Evolutionary conservation across 1,140 invertebrate species (phyloP), one percentile per base, ranked within the genome.

Genomic region (Apolygus lucorum): DNA sequence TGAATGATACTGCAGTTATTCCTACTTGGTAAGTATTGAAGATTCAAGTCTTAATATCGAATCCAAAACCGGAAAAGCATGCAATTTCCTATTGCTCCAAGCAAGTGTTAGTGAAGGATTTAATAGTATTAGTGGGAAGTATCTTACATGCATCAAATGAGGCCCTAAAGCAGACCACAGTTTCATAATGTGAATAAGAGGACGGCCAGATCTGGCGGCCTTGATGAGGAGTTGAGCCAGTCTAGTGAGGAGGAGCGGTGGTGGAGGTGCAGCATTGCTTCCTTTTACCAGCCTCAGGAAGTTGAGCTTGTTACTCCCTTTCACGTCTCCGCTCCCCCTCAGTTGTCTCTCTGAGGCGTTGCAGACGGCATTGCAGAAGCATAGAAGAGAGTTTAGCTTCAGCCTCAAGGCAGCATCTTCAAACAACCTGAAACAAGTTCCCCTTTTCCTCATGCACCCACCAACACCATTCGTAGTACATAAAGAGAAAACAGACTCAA

Each of bases 121-220:
- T n/a, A n/a, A n/a, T n/a, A n/a, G n/a, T n/a, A n/a, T n/a, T n/a
- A n/a, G n/a, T n/a, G n/a, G n/a, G 34, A 42, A 42, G 4, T 42
- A 42, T 42, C 77, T 75, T 76, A 90, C 88, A 84, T 96, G 92
- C 87, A 95, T 94, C 70, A 95, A 88, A 80, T 95, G 92, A 0
- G 92, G 90, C 1, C 92, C 91, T 2, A 92, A 87, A 1, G 93
- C 89, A 68, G 90, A 91, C 93, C 93, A 96, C 68, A 81, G 83
- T 73, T 88, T 88, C 86, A 96, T 92, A 22, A 94, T 87, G 76
- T 96, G 94, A 62, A 95, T 86, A 26, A 96, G 79, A 0, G 94
- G 93, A 4, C 94, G 79, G 0, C 92, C 90, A 73, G 92, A 92
- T 71, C 90, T 85, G 0, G 93, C 87, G 66, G 92, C 91, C 74